These are phyloP conservation scores for Calliphora vomitoria DNA, from an alignment of 2,888 invertebrate species.

Conservation along the genomic window DNA sequence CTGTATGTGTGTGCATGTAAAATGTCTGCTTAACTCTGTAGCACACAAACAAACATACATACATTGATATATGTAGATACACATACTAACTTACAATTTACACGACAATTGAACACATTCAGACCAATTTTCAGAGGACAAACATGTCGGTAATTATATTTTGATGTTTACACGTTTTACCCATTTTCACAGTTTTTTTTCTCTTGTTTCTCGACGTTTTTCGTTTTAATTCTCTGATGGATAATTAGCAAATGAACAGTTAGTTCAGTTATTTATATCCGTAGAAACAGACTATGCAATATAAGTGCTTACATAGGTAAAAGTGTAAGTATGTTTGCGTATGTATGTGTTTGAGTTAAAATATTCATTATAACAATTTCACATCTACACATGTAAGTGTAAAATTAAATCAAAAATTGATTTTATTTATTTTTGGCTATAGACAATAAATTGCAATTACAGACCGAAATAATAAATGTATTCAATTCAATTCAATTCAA, in stretches of 20 bases:
- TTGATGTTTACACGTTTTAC: conserved; percentile 77
- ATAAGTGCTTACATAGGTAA: background rate
- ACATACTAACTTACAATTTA: conserved; percentile 51
- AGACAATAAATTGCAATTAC: conserved; percentile 46
- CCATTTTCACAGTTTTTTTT: conserved; percentile 74
- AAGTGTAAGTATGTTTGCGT: background rate
- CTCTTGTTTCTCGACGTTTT: conserved; percentile 13
- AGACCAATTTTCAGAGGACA: conserved; percentile 70
- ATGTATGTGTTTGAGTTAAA: background rate
- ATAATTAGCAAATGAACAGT: conserved; percentile 72
- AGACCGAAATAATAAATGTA: conserved; percentile 18
- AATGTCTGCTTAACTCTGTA: conserved; percentile 4
- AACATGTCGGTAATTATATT: conserved; percentile 75
- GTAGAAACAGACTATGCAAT: background rate
- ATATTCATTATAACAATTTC: conserved; percentile 26
- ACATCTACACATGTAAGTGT: conserved; percentile 6
- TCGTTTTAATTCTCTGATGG: conserved; percentile 71
- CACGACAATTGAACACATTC: conserved; percentile 68
- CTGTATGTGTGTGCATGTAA: background rate
- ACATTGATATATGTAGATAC: conserved; percentile 14
- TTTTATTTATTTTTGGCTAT: conserved; percentile 21
- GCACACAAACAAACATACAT: conserved; percentile 40
- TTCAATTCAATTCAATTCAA: background rate
- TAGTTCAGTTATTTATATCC: conserved; percentile 61
- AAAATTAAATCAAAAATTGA: conserved; percentile 54